Evolutionary conservation across 2,113 vertebrate genomes (phyloP), one percentile per base, ranked within the genome.

Genomic region (Salvelinus sp.): DNA sequence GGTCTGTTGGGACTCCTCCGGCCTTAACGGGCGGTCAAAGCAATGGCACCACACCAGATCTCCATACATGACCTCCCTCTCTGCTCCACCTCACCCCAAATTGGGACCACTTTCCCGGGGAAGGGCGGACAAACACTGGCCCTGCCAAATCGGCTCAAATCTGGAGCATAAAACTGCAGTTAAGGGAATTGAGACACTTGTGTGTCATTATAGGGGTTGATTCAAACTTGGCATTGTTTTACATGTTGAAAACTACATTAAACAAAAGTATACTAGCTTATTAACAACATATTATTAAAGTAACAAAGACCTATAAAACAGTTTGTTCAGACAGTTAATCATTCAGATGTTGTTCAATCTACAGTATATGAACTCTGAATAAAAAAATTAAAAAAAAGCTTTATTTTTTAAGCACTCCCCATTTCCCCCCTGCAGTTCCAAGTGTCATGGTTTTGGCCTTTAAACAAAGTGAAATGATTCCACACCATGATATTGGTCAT

Each of bases 41-140:
- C 74, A 80, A 78, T 80, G 70, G 60, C 75, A 76, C 79, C 74
- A 70, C 64, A 80, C 62, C 68, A 74, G 66, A 78, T 64, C 66
- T 73, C 48, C 60, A 76, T 72, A 69, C 33, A 64, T 47, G 33
- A 66, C 14, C 70, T 62, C 67, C 50, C 63, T 30, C 73, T 69
- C 65, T 69, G 65, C 68, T 71, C 44, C 66, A 65, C 72, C 57
- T 54, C 33, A 65, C 58, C 63, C 50, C 69, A 73, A 33, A 62
- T 38, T 14, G 71, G 47, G 71, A 38, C n/a, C 57, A 23, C 58
- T 73, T 33, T 73, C 38, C 20, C 54, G 38, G 38, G 54, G 77
- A 77, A 57, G 38, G 73, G 44, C 25, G 16, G 16, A 68, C 30
- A 20, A 33, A 48, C 38, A 23, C 38, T 48, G 63, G 66, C 44